Evolutionary conservation across 2,888 invertebrate genomes (phyloP), one percentile per base, ranked within the genome.

Genomic region (Drosophila formosana): DNA sequence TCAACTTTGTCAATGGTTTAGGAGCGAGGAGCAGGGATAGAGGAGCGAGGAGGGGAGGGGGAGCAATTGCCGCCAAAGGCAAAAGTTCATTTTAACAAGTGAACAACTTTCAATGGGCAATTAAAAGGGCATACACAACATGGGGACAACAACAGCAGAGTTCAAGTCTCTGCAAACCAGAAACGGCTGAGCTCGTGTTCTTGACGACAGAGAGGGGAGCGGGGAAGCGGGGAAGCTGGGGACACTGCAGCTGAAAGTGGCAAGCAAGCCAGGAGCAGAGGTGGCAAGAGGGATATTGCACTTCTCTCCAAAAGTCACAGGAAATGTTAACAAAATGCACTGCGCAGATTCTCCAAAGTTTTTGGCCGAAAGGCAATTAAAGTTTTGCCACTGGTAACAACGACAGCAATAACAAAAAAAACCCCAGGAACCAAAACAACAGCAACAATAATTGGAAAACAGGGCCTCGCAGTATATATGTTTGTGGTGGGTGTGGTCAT

Each of bases 251-350:
- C 18, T 9, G 13, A 37, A 25, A 18, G 43, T 45, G 30, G 11
- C 6, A 43, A 41, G 7, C 9, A 34, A 34, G 26, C 45, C 45
- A 2, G 4, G 0, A 3, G 6, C 30, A 6, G 30, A 6, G n/a
- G 49, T 41, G n/a, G 23, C 4, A 32, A 2, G 34, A 93, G 34
- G 49, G 32, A 28, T 13, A 41, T 30, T 63, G 60, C 58, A 63
- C 49, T 57, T 63, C 53, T 64, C 94, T 65, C 94, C 93, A 70
- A 79, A 80, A 78, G 74, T 80, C 72, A 78, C 78, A 66, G 94
- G 93, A 56, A 94, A 94, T 86, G 95, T 94, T 50, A 95, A 95
- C 82, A 95, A 95, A 92, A 95, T 93, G 82, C 85, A 72, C 53
- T 76, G 67, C 57, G 75, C 75, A 78, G 82, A 76, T 79, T 88